These are phyloP conservation scores for Corythaeola cristata DNA, from an alignment of 2,113 vertebrate species.

Conservation along the genomic window DNA sequence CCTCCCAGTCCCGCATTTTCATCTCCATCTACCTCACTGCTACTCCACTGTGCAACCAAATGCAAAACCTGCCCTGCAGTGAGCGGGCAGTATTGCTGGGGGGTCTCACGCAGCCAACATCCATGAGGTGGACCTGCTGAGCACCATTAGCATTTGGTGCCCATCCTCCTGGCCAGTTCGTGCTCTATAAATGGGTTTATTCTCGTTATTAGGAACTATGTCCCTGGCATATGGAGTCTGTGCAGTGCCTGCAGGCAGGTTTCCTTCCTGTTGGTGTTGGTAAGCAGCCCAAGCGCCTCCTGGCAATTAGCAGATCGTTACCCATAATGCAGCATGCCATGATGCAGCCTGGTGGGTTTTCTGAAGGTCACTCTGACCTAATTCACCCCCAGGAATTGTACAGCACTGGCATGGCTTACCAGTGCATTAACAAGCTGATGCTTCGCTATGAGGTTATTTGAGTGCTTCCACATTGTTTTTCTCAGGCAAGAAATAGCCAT, in stretches of 20 bases:
- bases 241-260: constrained; percentile 48
- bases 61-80: neutral
- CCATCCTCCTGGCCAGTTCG: neutral
- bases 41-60: neutral
- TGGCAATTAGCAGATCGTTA: constrained; percentile 67
- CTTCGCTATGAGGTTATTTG: constrained; percentile 53
- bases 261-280: constrained; percentile 56
- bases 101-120: neutral
- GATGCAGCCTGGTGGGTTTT: constrained; percentile 30
- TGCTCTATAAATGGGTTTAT: constrained; percentile 2
- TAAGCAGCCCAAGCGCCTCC: constrained; percentile 48
- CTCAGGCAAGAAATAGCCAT: constrained; percentile 45
- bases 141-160: constrained; percentile 15
- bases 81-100: rapidly evolving
- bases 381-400: constrained; percentile 70
- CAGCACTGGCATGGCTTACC: constrained; percentile 45
- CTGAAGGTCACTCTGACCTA: constrained; percentile 71
- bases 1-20: neutral
- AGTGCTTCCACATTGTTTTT: constrained; percentile 48
- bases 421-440: constrained; percentile 64
- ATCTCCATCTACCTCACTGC: neutral
- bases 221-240: constrained; percentile 43
- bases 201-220: constrained; percentile 7
- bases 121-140: neutral
- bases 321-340: constrained; percentile 42